These are phyloP conservation scores for Drosophila bunnanda DNA, from an alignment of 2,888 invertebrate genomes.

Conservation along the genomic window DNA sequence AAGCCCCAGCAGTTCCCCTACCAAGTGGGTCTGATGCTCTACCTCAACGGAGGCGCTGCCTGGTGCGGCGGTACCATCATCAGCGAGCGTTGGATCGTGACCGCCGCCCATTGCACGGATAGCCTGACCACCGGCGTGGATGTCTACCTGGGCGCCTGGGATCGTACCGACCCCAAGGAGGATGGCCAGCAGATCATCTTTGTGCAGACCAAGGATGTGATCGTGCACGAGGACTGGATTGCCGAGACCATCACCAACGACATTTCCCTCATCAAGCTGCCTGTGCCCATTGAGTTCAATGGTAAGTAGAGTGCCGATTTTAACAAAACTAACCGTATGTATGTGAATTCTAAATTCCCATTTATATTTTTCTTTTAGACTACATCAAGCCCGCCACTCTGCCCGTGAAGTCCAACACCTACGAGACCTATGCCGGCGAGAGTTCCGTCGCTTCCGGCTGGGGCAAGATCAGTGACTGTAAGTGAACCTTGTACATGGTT, in stretches of 20 bases:
- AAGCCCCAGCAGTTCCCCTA: conserved; percentile 77
- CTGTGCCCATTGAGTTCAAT: conserved; percentile 80
- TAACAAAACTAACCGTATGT: too few species aligned
- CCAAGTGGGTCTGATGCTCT: conserved; percentile 77
- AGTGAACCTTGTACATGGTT: conserved; percentile 31
- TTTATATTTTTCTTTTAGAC: conserved; percentile 24
- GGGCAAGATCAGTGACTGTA: conserved; percentile 78
- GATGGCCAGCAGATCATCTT: conserved; percentile 69
- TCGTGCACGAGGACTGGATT: conserved; percentile 83
- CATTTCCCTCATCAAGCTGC: conserved; percentile 85
- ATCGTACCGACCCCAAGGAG: conserved; percentile 69
- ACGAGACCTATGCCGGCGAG: conserved; percentile 62
- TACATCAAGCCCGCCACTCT: conserved; percentile 70
- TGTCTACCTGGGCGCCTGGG: conserved; percentile 76
- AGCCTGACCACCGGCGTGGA: conserved; percentile 69
- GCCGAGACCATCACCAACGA: conserved; percentile 82
- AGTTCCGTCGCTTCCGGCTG: conserved; percentile 80
- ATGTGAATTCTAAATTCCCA: neutral
- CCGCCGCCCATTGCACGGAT: conserved; percentile 83
- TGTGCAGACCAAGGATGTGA: conserved; percentile 58
- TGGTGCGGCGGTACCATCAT: conserved; percentile 83
- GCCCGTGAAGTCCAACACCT: conserved; percentile 57
- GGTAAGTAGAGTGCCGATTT: conserved; percentile 65
- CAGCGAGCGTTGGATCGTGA: conserved; percentile 77
- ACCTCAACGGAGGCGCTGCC: conserved; percentile 51